A percentile compares a stretch with the other conserved stretches of the same genome.
These are phyloP conservation scores for Microtus oregoni DNA, from an alignment of 2,113 vertebrate species.

Conservation along the genomic window DNA sequence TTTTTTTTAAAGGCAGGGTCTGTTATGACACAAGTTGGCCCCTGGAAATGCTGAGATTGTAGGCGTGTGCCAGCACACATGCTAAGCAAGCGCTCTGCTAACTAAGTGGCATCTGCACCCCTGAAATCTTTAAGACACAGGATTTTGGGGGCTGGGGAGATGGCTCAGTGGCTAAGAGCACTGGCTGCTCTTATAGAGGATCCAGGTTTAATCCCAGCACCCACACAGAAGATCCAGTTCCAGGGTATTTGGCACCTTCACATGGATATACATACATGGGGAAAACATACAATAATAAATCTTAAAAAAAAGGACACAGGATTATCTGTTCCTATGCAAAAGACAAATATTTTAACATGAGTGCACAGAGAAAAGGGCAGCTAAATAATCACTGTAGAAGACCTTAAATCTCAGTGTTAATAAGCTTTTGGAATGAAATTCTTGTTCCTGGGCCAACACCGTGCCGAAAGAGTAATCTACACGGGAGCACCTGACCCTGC, in stretches of 20 bases:
- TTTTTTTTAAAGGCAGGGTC: background rate
- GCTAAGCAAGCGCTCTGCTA: background rate
- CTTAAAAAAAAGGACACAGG: background rate
- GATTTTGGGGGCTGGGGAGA: background rate
- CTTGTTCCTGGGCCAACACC: background rate
- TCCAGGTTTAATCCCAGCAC: background rate
- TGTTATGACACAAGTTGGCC: background rate
- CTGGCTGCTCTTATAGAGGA: background rate
- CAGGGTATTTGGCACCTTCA: no score
- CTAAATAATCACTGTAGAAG: background rate
- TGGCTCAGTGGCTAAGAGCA: background rate
- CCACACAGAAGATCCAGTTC: background rate
- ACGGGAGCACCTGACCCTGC: background rate
- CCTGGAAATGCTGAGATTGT: background rate
- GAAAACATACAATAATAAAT: background rate
- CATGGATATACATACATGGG: background rate
- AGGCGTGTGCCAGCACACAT: background rate
- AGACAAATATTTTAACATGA: constrained; percentile 14
- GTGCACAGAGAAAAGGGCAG: background rate
- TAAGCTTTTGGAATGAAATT: background rate
- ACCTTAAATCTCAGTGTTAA: background rate
- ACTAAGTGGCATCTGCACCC: background rate
- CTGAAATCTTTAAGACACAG: constrained; percentile 11
- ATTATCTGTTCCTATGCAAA: background rate
- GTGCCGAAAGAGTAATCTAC: background rate